Base-by-base conservation (phyloP, 2,797 vertebrate genomes). In the Enteromius thamalakanensis region DNA sequence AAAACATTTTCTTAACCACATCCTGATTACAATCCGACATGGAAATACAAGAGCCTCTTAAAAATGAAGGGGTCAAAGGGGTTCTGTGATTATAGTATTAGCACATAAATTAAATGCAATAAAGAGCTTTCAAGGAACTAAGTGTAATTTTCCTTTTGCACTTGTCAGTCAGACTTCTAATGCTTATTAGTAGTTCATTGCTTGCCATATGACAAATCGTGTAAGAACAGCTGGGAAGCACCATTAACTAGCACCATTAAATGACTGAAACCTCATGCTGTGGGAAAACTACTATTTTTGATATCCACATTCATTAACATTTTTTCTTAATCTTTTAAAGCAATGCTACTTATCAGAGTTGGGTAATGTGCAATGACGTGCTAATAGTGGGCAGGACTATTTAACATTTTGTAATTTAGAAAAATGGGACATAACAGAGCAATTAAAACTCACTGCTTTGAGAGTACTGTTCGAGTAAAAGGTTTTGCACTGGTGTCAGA, bases 171-270 rank as follows among this genome's bases (percentile, higher is more conserved):
- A 82, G 40, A 68, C 21, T 45, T 82, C 12, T 68, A 55, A 68
- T 17, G 19, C 72, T 45, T 69, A 68, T 47, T 68, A 69, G 72
- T 68, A 47, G 40, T 81, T 74, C 32, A 32, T 26, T 75, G 80
- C 45, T 62, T 75, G 70, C 45, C 55, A 62, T 74, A 74, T 69
- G 74, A 82, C 71, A 82, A 82, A 75, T 17, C 4, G 5, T 53
- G 47, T 51, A 82, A 62, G 80, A 82, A 76, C 81, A 82, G 72
- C 81, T 45, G 62, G 81, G 72, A 82, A 76, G 72, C 49, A 42
- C 45, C 32, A 75, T 76, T 82, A 82, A 82, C 80, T 76, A 29
- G 80, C 60, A 3, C 51, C 49, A 60, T 60, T 69, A 47, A 76
- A 55, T 69, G 72, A 58, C 37, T 82, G 37, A 69, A 81, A 76